phyloP scores from a whole-genome alignment of 2,113 vertebrate genomes.

The Lota lota region DNA sequence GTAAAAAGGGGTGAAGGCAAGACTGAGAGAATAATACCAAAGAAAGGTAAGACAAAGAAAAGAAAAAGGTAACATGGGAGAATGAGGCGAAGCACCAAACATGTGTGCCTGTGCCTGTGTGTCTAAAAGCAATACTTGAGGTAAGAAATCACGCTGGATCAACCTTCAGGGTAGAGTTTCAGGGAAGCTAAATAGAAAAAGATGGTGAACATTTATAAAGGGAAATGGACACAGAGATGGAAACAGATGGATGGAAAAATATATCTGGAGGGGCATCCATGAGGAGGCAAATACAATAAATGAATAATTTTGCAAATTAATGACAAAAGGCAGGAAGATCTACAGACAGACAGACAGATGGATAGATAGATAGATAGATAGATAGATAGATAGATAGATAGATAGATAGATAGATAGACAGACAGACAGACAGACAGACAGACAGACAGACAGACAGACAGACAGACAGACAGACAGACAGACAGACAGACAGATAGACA shows the following conservation, averaged over 20 bases:
- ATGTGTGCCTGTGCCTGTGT: conserved; percentile 1
- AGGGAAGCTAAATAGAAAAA: neutral
- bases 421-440: neutral
- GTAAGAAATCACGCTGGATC: conserved; percentile 29
- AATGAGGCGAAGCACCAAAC: neutral
- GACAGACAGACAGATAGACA: no score
- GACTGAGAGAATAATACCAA: conserved; percentile 8
- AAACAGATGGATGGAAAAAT: neutral
- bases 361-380: conserved; percentile 6
- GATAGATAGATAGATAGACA: neutral
- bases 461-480: neutral
- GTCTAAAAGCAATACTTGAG: conserved; percentile 10
- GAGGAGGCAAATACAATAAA: no score
- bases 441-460: conserved; percentile 1
- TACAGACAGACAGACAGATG: neutral
- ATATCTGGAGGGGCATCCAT: no score
- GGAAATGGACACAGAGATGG: no score
- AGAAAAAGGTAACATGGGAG: neutral
- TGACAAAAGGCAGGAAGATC: no score
- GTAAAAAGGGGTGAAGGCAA: conserved; percentile 26
- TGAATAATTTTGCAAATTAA: no score
- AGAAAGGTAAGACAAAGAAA: neutral
- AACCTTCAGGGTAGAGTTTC: conserved; percentile 15
- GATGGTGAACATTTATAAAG: neutral
- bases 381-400: neutral